phyloP scores from a whole-genome alignment of 2,888 invertebrate genomes.

The Listrodromus nycthemerus region DNA sequence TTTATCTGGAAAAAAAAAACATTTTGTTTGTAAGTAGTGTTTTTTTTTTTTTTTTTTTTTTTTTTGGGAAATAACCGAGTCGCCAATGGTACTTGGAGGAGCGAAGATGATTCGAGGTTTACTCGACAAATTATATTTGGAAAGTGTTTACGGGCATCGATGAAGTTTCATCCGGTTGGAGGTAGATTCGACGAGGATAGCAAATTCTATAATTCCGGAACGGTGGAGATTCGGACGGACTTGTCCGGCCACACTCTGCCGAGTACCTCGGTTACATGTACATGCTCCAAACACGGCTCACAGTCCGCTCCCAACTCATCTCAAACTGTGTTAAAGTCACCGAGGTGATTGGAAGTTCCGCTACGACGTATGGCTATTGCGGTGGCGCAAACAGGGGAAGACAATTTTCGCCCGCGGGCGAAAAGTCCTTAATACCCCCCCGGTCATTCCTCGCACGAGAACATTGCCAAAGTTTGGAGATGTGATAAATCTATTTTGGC shows the following conservation, averaged over 20 bases:
- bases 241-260: slow-evolving; percentile 17
- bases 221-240: slow-evolving; percentile 9
- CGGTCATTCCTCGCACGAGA: neutral
- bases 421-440: slow-evolving; percentile 1
- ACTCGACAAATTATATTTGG: slow-evolving; percentile 3
- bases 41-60: neutral
- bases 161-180: slow-evolving; percentile 17
- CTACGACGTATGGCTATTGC: slow-evolving; percentile 14
- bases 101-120: no score
- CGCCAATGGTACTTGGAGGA: no score
- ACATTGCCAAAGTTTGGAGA: slow-evolving; percentile 27
- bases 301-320: slow-evolving; percentile 64
- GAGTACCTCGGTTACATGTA: neutral
- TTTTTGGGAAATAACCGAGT: neutral
- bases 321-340: slow-evolving; percentile 76
- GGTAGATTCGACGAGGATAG: slow-evolving; percentile 1
- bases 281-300: neutral
- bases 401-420: neutral
- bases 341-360: slow-evolving; percentile 65
- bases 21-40: no score
- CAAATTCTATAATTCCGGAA: slow-evolving; percentile 18
- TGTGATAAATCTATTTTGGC: slow-evolving; percentile 28
- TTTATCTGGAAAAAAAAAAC: no score
- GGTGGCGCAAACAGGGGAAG: slow-evolving; percentile 21
- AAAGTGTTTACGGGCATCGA: slow-evolving; percentile 5